phyloP scores from a whole-genome alignment of 30 jellyfish, hydroid and myxozoan genomes.

The Hydractinia echinata region DNA sequence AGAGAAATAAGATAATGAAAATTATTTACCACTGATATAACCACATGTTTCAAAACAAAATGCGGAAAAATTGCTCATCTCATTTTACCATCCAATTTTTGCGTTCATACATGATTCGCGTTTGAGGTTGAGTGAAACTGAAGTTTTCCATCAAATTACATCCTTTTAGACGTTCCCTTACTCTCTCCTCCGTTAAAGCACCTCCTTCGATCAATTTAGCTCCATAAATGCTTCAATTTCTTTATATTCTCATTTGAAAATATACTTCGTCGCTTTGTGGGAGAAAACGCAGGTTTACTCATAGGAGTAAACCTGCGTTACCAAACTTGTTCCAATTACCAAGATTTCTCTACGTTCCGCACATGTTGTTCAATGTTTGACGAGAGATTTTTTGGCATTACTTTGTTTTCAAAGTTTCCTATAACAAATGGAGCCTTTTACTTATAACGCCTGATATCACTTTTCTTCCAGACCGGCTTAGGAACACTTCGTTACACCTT shows the following conservation, averaged over 20 bases:
- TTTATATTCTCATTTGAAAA: background rate
- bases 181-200: background rate
- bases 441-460: background rate
- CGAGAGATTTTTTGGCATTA: background rate
- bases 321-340: background rate
- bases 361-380: background rate
- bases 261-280: background rate
- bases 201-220: background rate
- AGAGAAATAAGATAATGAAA: no score
- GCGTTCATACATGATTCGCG: conserved; percentile 8
- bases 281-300: background rate
- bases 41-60: no score
- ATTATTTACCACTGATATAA: no score
- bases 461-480: conserved; percentile 14
- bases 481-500: background rate
- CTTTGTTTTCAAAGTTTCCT: conserved; percentile 6
- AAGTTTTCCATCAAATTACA: background rate
- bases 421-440: background rate
- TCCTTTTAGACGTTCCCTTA: background rate
- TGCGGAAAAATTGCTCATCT: no score
- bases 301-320: background rate
- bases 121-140: background rate
- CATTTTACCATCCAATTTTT: no score
- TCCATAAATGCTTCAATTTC: background rate
- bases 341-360: background rate